A percentile compares a stretch with the other conserved stretches of the same genome.
phyloP scores from a whole-genome alignment of 2,888 invertebrate genomes.

The Fragum sueziense region DNA sequence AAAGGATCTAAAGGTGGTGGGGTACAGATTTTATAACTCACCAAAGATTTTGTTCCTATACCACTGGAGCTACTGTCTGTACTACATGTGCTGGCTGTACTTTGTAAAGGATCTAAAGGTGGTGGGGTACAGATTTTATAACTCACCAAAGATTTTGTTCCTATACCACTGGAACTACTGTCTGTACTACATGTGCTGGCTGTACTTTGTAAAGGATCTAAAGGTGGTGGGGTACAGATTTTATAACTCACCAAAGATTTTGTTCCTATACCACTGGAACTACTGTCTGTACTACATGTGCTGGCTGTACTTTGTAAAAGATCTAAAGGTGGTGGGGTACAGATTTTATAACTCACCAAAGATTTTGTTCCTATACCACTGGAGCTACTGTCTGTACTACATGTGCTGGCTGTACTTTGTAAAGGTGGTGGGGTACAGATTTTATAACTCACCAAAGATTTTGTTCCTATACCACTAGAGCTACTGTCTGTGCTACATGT shows the following conservation, averaged over 20 bases:
- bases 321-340: slow-evolving; percentile 83
- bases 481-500: slow-evolving; percentile 59
- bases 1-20: slow-evolving; percentile 81
- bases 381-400: slow-evolving; percentile 58
- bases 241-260: slow-evolving; percentile 43
- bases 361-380: slow-evolving; percentile 60
- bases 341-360: slow-evolving; percentile 67
- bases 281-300: slow-evolving; percentile 58
- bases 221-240: slow-evolving; percentile 84
- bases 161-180: slow-evolving; percentile 61
- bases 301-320: slow-evolving; percentile 55
- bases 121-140: slow-evolving; percentile 74
- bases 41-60: slow-evolving; percentile 55
- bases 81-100: slow-evolving; percentile 58
- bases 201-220: slow-evolving; percentile 63
- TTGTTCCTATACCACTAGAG: slow-evolving; percentile 61
- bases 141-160: slow-evolving; percentile 52
- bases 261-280: slow-evolving; percentile 59
- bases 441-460: slow-evolving; percentile 38
- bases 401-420: slow-evolving; percentile 56
- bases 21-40: slow-evolving; percentile 80
- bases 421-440: slow-evolving; percentile 80
- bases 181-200: slow-evolving; percentile 60
- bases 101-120: slow-evolving; percentile 75
- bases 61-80: slow-evolving; percentile 61